A percentile compares a stretch with the other conserved stretches of the same genome.
Evolutionary conservation across 2,797 vertebrate species (phyloP).

Genomic region (Margarornis squamiger): DNA sequence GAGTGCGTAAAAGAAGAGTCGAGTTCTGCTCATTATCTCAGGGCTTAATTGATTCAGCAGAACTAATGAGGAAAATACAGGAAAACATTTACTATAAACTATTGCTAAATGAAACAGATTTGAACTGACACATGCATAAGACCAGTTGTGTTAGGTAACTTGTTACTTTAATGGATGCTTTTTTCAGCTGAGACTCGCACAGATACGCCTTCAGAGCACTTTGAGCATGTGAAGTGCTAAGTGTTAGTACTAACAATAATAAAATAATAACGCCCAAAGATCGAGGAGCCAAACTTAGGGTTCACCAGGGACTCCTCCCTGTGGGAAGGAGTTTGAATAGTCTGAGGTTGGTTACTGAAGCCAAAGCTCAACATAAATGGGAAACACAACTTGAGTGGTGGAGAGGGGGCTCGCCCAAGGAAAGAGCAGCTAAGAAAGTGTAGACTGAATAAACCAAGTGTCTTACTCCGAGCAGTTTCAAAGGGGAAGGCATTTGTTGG

Average conservation of each 20-base stretch:
- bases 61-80: conserved; percentile 43
- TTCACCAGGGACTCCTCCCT: conserved; percentile 30
- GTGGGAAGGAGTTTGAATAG: conserved; percentile 33
- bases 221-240: conserved; percentile 19
- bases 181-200: not conserved
- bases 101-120: conserved; percentile 42
- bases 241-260: conserved; percentile 27
- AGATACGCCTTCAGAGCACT: not conserved
- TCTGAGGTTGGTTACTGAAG: conserved; percentile 42
- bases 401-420: conserved; percentile 5
- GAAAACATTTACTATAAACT: conserved; percentile 31
- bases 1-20: not conserved
- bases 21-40: conserved; percentile 4
- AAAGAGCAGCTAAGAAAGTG: conserved; percentile 45
- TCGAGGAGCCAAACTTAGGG: not conserved
- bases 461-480: not conserved
- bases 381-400: conserved; percentile 57
- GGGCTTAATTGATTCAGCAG: conserved; percentile 21
- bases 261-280: conserved; percentile 16
- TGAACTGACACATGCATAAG: conserved; percentile 42
- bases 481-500: not conserved
- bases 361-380: conserved; percentile 55
- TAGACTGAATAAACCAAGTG: not conserved
- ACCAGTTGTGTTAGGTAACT: conserved; percentile 23
- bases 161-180: conserved; percentile 56